Base-by-base conservation (phyloP, 2,888 invertebrate species). In the Liodrosophila aerea region DNA sequence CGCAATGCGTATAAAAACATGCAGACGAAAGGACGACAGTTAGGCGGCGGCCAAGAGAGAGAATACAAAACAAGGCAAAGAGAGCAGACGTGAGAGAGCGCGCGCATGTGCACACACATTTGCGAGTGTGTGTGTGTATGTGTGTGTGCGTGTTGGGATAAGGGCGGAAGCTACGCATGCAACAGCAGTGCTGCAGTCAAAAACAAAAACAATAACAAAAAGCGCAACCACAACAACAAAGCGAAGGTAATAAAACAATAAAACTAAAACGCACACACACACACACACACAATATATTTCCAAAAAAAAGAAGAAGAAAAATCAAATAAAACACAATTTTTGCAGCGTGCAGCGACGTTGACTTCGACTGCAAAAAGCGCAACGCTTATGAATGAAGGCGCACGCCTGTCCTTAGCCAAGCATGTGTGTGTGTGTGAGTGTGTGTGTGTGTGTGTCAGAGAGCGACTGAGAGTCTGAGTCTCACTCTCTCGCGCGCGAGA, bases 1-100 rank as follows among this genome's bases (percentile, higher is more conserved):
- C 71, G 76, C 73, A 81, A 76, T 74, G 81, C 73, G 81, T 81
- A 85, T 81, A 85, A 81, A 81, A 81, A 81, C 84, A 83, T 64
- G 66, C 65, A 72, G 62, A 68, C 60, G 57, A 73, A 70, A 81
- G 81, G 73, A 77, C 76, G 73, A 83, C 61, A 76, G 62, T 54
- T 60, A 76, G 68, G 73, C 65, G 76, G 76, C 60, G 73, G 56
- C 53, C 43, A 33, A 41, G 33, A 39, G 49, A 54, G 43, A 58
- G 22, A 41, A 34, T 12, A 29, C 34, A 18, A n/a, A 9, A 31
- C 8, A 18, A n/a, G 37, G 29, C 36, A 18, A 33, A 49, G 9
- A 39, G 8, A 47, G 39, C 22, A 12, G 18, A 11, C 46, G 30
- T 40, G 29, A 27, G 15, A 54, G 31, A 30, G 73, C 57, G 68